phyloP scores from a whole-genome alignment of 2,113 vertebrate genomes.

The Rattus norvegicus region GRCr8 NC_086033.1:9749501-9750000 shows the following conservation, averaged over 20 bases:
- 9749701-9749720: neutral
- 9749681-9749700: neutral
- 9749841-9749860: neutral
- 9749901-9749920: neutral
- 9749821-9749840: neutral
- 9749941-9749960: neutral
- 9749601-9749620: neutral
- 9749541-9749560: neutral
- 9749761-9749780: neutral
- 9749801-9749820: slow-evolving; percentile 2
- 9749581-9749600: neutral
- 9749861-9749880: neutral
- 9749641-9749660: neutral
- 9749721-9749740: neutral
- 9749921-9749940: neutral
- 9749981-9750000: accelerated
- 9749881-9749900: neutral
- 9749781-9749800: neutral
- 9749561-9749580: neutral
- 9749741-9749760: neutral
- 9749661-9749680: neutral
- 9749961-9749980: neutral
- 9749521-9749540: neutral
- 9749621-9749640: neutral
- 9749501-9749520: neutral